Evolutionary conservation across 2,888 invertebrate species (phyloP).

Genomic region (Hirtodrosophila cameraria): DNA sequence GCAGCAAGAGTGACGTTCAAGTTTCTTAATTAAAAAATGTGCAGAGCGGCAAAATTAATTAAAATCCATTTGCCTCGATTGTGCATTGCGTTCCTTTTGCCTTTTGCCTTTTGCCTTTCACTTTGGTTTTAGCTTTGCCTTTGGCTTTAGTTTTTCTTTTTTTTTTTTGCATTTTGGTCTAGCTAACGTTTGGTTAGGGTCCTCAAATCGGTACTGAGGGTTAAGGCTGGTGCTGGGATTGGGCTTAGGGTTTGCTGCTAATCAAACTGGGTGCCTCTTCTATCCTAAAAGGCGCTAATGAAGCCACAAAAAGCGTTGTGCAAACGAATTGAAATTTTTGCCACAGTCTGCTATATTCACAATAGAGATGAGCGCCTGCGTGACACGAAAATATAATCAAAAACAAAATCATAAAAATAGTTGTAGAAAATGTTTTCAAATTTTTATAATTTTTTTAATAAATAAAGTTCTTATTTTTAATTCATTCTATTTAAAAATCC

Average conservation of each 20-base stretch:
- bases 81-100: conserved; percentile 40
- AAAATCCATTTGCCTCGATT: conserved; percentile 75
- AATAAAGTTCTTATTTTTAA: too few species aligned
- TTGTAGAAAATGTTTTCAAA: too few species aligned
- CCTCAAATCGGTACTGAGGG: neutral
- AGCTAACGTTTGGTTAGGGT: neutral
- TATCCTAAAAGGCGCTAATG: conserved; percentile 57
- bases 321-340: conserved; percentile 48
- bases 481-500: too few species aligned
- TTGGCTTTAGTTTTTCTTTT: conserved; percentile 13
- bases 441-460: too few species aligned
- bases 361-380: too few species aligned
- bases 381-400: too few species aligned
- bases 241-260: conserved; percentile 31
- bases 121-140: conserved; percentile 19
- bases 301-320: conserved; percentile 63
- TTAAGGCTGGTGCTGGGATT: neutral
- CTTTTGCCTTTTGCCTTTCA: too few species aligned
- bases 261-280: conserved; percentile 40
- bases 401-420: too few species aligned
- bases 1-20: conserved; percentile 47
- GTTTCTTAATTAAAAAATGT: conserved; percentile 71
- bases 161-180: conserved; percentile 9
- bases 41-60: conserved; percentile 71
- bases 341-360: neutral